Evolutionary conservation across 2,113 vertebrate species (phyloP), one percentile per base, ranked within the genome.

Genomic region (Geothlypis trichas): DNA sequence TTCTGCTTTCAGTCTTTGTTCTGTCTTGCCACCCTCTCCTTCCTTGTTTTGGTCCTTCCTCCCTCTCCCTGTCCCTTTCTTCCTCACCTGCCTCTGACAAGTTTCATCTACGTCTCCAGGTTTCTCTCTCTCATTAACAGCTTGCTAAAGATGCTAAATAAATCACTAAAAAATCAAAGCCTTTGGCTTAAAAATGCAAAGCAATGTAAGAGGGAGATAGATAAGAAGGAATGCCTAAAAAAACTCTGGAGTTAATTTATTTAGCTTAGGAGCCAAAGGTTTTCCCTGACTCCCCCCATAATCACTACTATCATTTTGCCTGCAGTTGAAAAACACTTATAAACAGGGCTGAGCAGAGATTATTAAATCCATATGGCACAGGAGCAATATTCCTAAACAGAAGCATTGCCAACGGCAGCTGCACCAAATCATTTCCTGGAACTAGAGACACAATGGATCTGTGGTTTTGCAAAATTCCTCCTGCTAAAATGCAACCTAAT

Each of bases 121-220:
- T 83, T 91, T 84, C 75, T 41, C 16, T 46, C 46, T 41, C n/a
- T 87, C 63, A 68, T 87, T 84, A 90, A 71, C 39, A 80, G 23
- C 12, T 77, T 63, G 31, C 33, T 75, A 87, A 96, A 87, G 44
- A n/a, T 81, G 79, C 42, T 85, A 72, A 94, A 95, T 55, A 93
- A 96, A 94, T 84, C 72, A 57, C 49, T 57, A 9, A 0, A 1
- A 88, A 84, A 86, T 76, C 52, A 90, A 93, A 69, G 49, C 18
- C 33, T 84, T 77, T 37, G 31, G 57, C 57, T 94, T 65, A 42
- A 84, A 94, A 68, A 81, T 44, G 8, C 39, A 37, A 87, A 81
- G 22, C 9, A 42, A 11, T 3, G 13, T 41, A 80, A 16, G 13
- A 86, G 33, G 44, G 41, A 90, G 84, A 58, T 22, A 75, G 67